phyloP scores from a whole-genome alignment of 1,140 invertebrate species.

The Homarus americanus region DNA sequence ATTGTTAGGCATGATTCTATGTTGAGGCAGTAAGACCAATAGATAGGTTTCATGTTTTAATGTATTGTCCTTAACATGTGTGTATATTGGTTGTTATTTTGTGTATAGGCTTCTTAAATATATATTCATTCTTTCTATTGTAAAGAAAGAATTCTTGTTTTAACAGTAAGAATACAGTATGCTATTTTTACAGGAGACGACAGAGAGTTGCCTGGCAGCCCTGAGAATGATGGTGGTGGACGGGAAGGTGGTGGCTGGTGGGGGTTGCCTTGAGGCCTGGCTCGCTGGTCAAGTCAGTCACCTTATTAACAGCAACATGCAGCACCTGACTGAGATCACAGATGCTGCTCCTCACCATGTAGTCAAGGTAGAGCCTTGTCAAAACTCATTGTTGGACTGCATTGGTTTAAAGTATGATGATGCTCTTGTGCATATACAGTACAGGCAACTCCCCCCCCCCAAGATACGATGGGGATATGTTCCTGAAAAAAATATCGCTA shows the following conservation, averaged over 20 bases:
- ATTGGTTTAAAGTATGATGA: too few relatives aligned
- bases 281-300: background rate
- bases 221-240: slow-evolving; percentile 60
- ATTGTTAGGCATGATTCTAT: too few relatives aligned
- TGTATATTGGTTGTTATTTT: background rate
- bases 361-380: slow-evolving; percentile 4
- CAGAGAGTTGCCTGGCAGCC: slow-evolving; percentile 61
- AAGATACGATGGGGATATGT: too few relatives aligned
- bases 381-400: background rate
- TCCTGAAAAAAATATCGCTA: too few relatives aligned
- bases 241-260: slow-evolving; percentile 59
- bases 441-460: too few relatives aligned
- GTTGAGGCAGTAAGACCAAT: too few relatives aligned
- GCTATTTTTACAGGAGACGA: slow-evolving; percentile 38
- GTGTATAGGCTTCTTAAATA: background rate
- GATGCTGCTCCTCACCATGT: slow-evolving; percentile 37
- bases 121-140: background rate
- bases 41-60: too few relatives aligned
- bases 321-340: background rate
- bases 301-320: slow-evolving; percentile 10
- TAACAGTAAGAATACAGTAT: too few relatives aligned
- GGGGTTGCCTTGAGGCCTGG: slow-evolving; percentile 61
- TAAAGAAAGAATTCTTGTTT: too few relatives aligned
- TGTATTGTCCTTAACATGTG: too few relatives aligned
- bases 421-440: too few relatives aligned